Conservation (phyloP, 2,797 vertebrate genomes). For the Melopsittacus undulatus region DNA sequence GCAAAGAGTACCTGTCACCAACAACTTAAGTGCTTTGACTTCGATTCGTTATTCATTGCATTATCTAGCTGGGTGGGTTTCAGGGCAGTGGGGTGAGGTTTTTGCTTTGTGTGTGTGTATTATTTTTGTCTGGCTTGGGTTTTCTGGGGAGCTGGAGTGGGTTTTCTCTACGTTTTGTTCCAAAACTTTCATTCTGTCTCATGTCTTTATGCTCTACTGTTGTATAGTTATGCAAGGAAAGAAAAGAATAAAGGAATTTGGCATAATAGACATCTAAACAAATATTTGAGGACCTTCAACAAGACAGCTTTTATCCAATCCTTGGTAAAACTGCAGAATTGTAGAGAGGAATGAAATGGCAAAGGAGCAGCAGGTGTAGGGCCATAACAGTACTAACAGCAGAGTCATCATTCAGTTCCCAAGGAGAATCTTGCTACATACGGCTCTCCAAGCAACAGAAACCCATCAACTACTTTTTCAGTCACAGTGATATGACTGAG, state of each 20-base stretch:
- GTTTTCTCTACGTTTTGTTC: neutral
- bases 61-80: neutral
- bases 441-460: neutral
- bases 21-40: neutral
- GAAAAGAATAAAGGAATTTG: neutral
- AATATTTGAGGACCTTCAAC: neutral
- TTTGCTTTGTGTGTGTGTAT: neutral
- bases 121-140: neutral
- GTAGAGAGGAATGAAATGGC: neutral
- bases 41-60: neutral
- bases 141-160: accelerated
- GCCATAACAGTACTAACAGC: neutral
- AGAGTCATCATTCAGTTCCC: neutral
- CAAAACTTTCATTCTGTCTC: neutral
- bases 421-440: neutral
- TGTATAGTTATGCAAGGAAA: neutral
- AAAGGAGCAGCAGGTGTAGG: neutral
- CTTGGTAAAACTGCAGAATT: neutral
- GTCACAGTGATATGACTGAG: neutral
- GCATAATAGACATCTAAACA: neutral
- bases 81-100: neutral
- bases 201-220: neutral
- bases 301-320: neutral
- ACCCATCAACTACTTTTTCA: neutral
- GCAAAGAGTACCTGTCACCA: neutral